Conservation (phyloP, 2,888 invertebrate genomes). For the Brachylomia viminalis region DNA sequence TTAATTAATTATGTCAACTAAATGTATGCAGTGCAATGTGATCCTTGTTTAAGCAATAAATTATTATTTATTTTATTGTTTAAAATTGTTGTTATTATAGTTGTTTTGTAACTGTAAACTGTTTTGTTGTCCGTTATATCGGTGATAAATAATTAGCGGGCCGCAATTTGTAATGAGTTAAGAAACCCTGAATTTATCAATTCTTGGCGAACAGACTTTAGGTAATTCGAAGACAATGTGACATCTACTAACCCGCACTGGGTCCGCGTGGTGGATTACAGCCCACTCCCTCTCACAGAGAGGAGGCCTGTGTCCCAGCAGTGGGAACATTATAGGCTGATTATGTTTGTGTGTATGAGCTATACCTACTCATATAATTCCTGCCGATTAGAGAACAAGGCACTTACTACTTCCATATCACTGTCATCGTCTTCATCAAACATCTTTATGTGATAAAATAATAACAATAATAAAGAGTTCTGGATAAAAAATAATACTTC, state of each 20-base stretch:
- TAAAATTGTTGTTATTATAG: too few relatives aligned
- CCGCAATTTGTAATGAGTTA: too few relatives aligned
- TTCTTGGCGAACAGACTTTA: too few relatives aligned
- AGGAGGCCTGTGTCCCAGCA: not conserved
- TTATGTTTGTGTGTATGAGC: not conserved
- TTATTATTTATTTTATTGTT: too few relatives aligned
- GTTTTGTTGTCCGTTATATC: too few relatives aligned
- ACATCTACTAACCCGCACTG: not conserved
- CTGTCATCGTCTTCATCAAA: rapidly evolving
- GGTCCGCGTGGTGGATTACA: not conserved
- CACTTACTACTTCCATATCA: not conserved
- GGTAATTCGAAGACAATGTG: not conserved
- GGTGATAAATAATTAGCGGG: too few relatives aligned
- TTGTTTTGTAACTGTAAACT: too few relatives aligned
- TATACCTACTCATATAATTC: not conserved
- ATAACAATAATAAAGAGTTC: slow-evolving; percentile 13
- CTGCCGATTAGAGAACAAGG: not conserved
- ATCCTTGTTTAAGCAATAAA: too few relatives aligned
- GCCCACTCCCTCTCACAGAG: not conserved
- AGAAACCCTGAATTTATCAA: too few relatives aligned
- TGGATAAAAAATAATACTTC: slow-evolving; percentile 15
- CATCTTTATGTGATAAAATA: slow-evolving; percentile 15
- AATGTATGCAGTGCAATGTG: too few relatives aligned
- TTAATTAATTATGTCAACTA: too few relatives aligned
- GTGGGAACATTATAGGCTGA: not conserved